Conservation (phyloP, 2,888 invertebrate species). For the Syrista parreyssii region DNA sequence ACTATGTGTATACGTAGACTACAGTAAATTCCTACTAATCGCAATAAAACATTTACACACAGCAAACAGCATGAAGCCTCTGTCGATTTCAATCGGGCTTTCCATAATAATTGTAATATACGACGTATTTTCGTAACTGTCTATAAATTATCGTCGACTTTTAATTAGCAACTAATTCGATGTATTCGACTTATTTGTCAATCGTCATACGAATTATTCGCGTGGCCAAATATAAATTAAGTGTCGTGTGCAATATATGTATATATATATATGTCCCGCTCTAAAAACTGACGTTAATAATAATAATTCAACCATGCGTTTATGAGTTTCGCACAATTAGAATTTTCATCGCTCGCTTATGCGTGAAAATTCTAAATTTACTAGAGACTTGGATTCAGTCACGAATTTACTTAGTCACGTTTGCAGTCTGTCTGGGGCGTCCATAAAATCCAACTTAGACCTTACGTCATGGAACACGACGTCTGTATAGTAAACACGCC, state of each 20-base stretch:
- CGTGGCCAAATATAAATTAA: neutral
- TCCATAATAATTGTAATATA: too few species aligned
- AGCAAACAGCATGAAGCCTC: neutral
- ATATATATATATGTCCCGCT: neutral
- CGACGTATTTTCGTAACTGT: too few species aligned
- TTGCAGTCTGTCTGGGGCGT: neutral
- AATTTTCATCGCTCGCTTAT: too few species aligned
- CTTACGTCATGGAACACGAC: neutral
- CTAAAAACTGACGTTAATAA: neutral
- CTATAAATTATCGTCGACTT: too few species aligned
- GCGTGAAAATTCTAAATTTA: neutral
- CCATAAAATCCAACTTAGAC: neutral
- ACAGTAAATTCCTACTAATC: neutral
- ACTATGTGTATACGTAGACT: neutral
- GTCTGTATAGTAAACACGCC: neutral
- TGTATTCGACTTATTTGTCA: neutral
- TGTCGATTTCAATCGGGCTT: neutral
- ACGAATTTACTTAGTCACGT: neutral
- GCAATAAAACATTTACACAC: neutral
- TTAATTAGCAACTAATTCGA: too few species aligned
- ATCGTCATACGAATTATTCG: neutral
- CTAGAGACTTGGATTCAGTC: neutral
- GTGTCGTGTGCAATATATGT: neutral
- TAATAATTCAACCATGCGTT: neutral
- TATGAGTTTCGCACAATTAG: too few species aligned